Percentiles rank a stretch among this genome's conserved stretches.
phyloP scores from a whole-genome alignment of 2,797 vertebrate species.

The Coilia nasus region DNA sequence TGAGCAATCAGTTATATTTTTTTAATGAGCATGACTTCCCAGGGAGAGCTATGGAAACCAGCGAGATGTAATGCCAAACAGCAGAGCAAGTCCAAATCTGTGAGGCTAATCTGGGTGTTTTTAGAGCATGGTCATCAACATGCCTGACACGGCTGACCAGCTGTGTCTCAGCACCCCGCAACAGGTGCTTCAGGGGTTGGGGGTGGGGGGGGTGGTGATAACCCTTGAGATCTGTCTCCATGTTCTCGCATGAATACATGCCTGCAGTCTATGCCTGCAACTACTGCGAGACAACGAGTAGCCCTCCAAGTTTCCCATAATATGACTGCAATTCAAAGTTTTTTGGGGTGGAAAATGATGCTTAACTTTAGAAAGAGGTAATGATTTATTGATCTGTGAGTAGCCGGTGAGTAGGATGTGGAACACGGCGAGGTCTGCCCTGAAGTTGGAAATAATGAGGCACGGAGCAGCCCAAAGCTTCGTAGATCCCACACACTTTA shows the following conservation, averaged over 20 bases:
- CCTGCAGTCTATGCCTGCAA: no score
- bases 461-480: background rate
- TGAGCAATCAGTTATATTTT: slow-evolving; percentile 23
- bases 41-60: background rate
- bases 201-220: background rate
- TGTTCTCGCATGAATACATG: no score
- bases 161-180: background rate
- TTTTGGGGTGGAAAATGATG: background rate
- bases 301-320: no score
- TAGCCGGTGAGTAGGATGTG: background rate
- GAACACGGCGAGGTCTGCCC: background rate
- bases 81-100: background rate
- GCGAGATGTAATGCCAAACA: slow-evolving; percentile 28
- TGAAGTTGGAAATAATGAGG: background rate
- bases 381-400: background rate
- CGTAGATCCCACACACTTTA: background rate
- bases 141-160: background rate
- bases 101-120: background rate
- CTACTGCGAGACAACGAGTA: no score
- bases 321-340: no score
- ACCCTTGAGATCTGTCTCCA: background rate
- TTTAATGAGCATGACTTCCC: slow-evolving; percentile 11
- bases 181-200: background rate
- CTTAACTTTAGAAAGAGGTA: background rate
- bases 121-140: background rate